Base-by-base conservation (phyloP, 2,888 invertebrate genomes). In the Cinara cedri region DNA sequence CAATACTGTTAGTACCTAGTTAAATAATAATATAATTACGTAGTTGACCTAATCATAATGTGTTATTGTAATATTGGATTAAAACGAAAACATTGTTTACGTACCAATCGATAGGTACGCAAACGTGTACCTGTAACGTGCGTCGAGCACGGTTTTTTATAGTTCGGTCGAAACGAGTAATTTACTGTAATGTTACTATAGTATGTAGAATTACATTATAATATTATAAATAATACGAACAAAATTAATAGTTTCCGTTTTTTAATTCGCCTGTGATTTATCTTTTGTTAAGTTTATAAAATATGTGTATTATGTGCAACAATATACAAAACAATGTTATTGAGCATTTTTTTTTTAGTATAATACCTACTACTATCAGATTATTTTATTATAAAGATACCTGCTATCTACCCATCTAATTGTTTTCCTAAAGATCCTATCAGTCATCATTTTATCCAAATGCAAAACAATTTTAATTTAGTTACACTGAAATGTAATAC, bases 221-320 rank as follows among this genome's bases (percentile, higher is more conserved):
- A 19, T n/a, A n/a, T n/a, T n/a, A n/a, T 49, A n/a, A 16, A 68
- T 16, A 42, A 55, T 57, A 75, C 24, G 49, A 68, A 76, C 75
- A 75, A 75, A 66, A 76, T 76, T 76, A 34, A 76, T 66, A 68
- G 55, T 76, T 76, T 76, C 55, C 34, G 55, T 76, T 76, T 66
- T 68, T 76, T 76, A 76, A 76, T 76, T 76, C 76, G 76, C 76
- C 76, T 76, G 76, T 76, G 76, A 76, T 76, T 76, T 76, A 76
- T 76, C 76, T 76, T 76, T 76, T 76, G 76, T 76, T 76, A 76
- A 76, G 76, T 76, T 76, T 76, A 76, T 76, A 76, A 57, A 66
- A 76, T 76, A 68, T 68, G 76, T 76, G 68, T 76, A 76, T 68
- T 34, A 66, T 68, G 68, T 60, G 76, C 76, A 76, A 76, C 57